Conservation (phyloP, 2,797 vertebrate species). For the Macropus fuliginosus region DNA sequence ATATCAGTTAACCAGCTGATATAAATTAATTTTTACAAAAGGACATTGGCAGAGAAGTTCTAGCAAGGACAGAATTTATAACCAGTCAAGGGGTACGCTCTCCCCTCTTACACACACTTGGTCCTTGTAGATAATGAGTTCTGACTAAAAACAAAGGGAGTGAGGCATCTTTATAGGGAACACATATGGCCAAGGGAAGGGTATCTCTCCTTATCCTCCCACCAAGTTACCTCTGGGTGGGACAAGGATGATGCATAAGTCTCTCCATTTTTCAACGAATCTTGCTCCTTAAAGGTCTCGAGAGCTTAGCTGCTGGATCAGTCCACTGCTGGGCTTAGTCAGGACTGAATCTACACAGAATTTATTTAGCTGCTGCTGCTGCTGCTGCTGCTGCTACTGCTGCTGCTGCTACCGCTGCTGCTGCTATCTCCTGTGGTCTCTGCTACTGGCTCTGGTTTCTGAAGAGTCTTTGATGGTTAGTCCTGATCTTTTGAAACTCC, state of each 20-base stretch:
- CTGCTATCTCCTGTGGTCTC: not conserved
- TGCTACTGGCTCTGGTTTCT: not conserved
- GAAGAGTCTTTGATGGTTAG: not conserved
- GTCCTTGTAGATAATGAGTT: not conserved
- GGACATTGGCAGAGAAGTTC: not conserved
- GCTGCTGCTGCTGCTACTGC: not conserved
- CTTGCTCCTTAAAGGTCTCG: not conserved
- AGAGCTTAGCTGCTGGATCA: not conserved
- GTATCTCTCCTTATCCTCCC: not conserved
- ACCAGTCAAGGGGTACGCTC: not conserved
- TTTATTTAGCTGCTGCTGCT: not conserved
- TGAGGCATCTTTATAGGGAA: not conserved
- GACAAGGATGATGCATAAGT: not conserved
- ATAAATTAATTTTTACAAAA: not conserved
- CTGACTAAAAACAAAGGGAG: not conserved
- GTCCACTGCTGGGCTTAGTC: not conserved
- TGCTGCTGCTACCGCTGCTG: not conserved
- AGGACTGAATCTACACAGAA: not conserved
- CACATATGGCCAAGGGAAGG: not conserved
- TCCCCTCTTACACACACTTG: not conserved
- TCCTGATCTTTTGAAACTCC: not conserved
- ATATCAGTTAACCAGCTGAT: not conserved
- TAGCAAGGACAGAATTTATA: not conserved
- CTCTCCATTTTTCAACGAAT: not conserved
- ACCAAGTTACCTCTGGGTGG: not conserved